Evolutionary conservation across 2,113 vertebrate genomes (phyloP).

Genomic region (Lepisosteus osseus): DNA sequence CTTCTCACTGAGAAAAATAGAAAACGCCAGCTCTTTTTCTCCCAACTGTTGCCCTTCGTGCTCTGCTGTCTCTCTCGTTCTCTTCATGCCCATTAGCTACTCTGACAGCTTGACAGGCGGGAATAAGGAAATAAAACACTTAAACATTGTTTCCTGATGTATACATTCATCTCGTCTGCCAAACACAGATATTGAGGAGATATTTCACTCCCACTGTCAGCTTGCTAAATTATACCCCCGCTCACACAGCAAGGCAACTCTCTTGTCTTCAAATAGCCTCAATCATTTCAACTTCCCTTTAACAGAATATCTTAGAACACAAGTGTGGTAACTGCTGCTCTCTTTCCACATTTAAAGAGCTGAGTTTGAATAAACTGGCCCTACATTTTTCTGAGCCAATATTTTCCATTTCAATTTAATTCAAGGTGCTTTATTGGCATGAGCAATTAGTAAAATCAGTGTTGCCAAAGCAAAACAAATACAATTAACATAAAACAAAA

Average conservation of each 20-base stretch:
- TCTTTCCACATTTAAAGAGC: slow-evolving; percentile 6
- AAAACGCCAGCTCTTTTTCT: slow-evolving; percentile 14
- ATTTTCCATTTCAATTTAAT: not conserved
- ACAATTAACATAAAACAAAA: no score
- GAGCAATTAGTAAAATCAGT: no score
- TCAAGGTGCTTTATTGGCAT: no score
- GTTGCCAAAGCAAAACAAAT: no score
- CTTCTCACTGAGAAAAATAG: not conserved
- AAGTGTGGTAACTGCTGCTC: slow-evolving; percentile 29
- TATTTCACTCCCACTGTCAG: slow-evolving; percentile 81
- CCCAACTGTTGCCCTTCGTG: slow-evolving; percentile 36
- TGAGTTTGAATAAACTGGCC: slow-evolving; percentile 3
- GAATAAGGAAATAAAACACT: slow-evolving; percentile 82
- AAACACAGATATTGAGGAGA: slow-evolving; percentile 81
- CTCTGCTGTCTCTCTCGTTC: slow-evolving; percentile 47
- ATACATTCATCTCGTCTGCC: slow-evolving; percentile 86
- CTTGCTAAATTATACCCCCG: slow-evolving; percentile 75
- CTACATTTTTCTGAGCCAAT: slow-evolving; percentile 9
- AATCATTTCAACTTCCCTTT: slow-evolving; percentile 28
- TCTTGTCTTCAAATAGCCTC: slow-evolving; percentile 32
- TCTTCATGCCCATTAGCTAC: slow-evolving; percentile 71
- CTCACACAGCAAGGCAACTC: slow-evolving; percentile 37
- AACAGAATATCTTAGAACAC: slow-evolving; percentile 25
- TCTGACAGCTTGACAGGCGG: slow-evolving; percentile 76
- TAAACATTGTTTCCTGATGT: slow-evolving; percentile 79